These are phyloP conservation scores for Tragelaphus scriptus DNA, from an alignment of 2,113 vertebrate genomes.

Conservation along the genomic window DNA sequence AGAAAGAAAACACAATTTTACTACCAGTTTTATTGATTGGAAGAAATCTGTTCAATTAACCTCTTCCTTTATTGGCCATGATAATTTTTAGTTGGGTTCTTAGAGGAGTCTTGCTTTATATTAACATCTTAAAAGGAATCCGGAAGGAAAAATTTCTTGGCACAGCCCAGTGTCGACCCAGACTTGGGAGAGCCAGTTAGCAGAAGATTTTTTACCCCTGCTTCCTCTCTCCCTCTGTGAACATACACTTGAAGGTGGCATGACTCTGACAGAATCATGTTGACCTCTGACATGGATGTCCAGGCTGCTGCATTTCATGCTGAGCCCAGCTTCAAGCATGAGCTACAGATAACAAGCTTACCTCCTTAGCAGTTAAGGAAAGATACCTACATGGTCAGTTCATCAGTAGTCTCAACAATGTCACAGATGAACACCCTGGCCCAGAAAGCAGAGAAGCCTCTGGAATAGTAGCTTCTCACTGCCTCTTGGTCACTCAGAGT, in stretches of 20 bases:
- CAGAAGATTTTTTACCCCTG: fast-evolving
- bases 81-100: not conserved
- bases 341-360: not conserved
- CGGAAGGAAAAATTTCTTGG: not conserved
- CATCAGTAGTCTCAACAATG: not conserved
- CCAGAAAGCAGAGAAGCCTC: not conserved
- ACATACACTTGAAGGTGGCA: not conserved
- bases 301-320: not conserved
- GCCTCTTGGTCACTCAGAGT: not conserved
- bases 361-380: not conserved
- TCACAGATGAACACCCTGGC: not conserved
- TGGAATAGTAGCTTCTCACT: not conserved
- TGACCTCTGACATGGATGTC: not conserved
- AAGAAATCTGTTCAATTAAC: not conserved
- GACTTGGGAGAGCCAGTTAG: not conserved
- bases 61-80: not conserved
- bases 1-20: not conserved
- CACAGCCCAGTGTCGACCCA: too few species aligned
- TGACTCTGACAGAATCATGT: not conserved
- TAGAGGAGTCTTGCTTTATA: not conserved
- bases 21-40: not conserved
- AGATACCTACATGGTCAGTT: not conserved
- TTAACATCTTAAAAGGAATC: not conserved
- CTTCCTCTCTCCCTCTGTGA: not conserved
- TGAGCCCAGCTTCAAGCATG: not conserved